phyloP scores from a whole-genome alignment of 2,113 vertebrate genomes.

The Lepus europaeus region DNA sequence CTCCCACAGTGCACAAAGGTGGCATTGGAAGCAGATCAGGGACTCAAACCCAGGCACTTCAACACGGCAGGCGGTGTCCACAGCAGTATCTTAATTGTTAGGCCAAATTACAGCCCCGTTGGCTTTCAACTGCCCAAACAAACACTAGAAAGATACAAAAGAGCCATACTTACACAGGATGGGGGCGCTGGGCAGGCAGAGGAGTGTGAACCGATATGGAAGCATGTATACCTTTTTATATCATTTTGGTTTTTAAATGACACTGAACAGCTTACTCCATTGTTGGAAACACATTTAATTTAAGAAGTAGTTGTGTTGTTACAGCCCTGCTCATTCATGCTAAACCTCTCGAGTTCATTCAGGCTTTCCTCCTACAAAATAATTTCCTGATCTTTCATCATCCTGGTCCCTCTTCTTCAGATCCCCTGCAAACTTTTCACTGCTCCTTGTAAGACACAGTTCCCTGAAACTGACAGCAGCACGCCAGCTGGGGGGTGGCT shows the following conservation, averaged over 20 bases:
- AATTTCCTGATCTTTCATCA: background rate
- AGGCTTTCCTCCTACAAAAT: background rate
- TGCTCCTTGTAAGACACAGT: background rate
- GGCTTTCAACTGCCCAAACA: slow-evolving; percentile 36
- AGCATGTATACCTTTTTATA: background rate
- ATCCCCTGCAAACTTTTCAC: background rate
- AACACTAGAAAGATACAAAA: slow-evolving; percentile 11
- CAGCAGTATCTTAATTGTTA: too few relatives aligned
- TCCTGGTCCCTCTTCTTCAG: background rate
- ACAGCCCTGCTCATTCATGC: background rate
- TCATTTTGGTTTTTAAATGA: slow-evolving; percentile 9
- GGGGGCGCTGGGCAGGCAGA: background rate
- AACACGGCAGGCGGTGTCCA: too few relatives aligned
- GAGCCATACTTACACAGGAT: background rate
- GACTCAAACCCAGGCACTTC: too few relatives aligned
- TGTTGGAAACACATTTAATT: slow-evolving; percentile 38
- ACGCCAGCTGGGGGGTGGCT: background rate
- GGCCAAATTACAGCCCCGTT: too few relatives aligned
- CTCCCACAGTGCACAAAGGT: too few relatives aligned
- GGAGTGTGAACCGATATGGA: background rate
- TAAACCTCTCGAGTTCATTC: background rate
- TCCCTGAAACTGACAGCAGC: background rate
- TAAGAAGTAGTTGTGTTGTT: background rate
- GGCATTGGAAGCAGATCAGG: too few relatives aligned
- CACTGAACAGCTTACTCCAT: background rate